Evolutionary conservation across 2,888 invertebrate species (phyloP).

Genomic region (Celastrina argiolus): DNA sequence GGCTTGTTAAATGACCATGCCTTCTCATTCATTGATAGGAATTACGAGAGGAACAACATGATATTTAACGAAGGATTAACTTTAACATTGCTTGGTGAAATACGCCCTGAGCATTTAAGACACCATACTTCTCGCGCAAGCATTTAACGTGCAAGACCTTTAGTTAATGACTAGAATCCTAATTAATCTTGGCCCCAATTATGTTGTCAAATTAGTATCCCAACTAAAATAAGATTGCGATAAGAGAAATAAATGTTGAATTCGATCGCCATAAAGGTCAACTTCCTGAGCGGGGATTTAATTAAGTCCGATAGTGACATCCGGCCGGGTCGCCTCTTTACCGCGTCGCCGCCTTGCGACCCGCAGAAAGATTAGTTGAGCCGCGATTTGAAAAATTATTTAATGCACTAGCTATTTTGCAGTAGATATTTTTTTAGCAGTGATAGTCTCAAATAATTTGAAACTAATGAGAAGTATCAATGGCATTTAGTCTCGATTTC

Average conservation of each 20-base stretch:
- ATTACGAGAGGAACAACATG: too few species aligned
- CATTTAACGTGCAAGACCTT: too few species aligned
- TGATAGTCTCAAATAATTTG: too few species aligned
- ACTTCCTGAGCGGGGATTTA: constrained; percentile 41
- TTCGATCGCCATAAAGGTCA: constrained; percentile 3
- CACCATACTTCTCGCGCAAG: too few species aligned
- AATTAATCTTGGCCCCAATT: background rate
- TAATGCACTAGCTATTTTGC: background rate
- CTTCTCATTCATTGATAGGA: too few species aligned
- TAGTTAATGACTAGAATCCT: too few species aligned
- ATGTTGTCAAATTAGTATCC: background rate
- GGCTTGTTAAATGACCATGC: too few species aligned
- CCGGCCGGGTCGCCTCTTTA: constrained; percentile 32
- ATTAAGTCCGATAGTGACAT: constrained; percentile 51
- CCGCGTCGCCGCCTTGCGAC: constrained; percentile 18
- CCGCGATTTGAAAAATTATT: constrained; percentile 8
- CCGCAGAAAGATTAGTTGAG: constrained; percentile 9
- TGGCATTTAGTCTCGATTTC: too few species aligned
- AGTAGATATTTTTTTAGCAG: background rate
- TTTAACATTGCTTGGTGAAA: too few species aligned
- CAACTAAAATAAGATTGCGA: constrained; percentile 16
- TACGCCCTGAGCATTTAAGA: too few species aligned
- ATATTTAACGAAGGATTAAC: too few species aligned
- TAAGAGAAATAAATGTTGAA: background rate
- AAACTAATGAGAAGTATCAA: too few species aligned